Evolutionary conservation across 2,888 invertebrate genomes (phyloP).

Genomic region (Chymomyza caudatula): DNA sequence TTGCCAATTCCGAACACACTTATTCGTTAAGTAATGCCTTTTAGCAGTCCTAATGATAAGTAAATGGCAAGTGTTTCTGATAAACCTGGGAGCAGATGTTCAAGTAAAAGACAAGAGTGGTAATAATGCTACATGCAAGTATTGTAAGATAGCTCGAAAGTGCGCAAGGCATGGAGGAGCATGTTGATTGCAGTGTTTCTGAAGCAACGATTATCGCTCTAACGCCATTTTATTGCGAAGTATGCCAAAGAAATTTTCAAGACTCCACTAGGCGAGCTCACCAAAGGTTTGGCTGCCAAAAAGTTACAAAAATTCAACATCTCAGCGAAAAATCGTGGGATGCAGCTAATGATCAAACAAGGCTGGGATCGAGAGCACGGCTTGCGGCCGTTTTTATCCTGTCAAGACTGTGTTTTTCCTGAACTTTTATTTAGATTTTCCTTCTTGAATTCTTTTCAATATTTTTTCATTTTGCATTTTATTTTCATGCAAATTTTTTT

Average conservation of each 20-base stretch:
- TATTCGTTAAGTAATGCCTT: too few relatives aligned
- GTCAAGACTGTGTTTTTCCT: constrained; percentile 83
- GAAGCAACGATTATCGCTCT: not conserved
- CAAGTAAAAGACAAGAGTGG: constrained; percentile 82
- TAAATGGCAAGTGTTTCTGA: too few relatives aligned
- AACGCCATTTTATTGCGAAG: constrained; percentile 80
- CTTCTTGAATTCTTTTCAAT: not conserved
- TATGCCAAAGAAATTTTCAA: constrained; percentile 81
- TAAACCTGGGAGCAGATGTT: constrained; percentile 81
- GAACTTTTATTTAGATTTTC: not conserved
- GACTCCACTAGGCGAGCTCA: constrained; percentile 81
- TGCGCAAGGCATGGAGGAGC: not conserved
- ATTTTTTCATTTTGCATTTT: not conserved
- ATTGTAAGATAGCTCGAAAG: constrained; percentile 71
- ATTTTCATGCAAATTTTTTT: not conserved
- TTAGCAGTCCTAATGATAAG: too few relatives aligned
- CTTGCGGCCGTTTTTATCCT: constrained; percentile 86
- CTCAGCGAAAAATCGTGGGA: constrained; percentile 85
- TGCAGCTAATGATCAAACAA: constrained; percentile 85
- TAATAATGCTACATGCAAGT: constrained; percentile 81
- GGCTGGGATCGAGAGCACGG: constrained; percentile 89
- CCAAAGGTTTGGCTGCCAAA: constrained; percentile 66
- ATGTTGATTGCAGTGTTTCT: not conserved
- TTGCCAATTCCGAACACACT: too few relatives aligned
- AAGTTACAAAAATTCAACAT: constrained; percentile 79